Conservation (phyloP, 2,113 vertebrate species). For the Oenanthe oenanthe region DNA sequence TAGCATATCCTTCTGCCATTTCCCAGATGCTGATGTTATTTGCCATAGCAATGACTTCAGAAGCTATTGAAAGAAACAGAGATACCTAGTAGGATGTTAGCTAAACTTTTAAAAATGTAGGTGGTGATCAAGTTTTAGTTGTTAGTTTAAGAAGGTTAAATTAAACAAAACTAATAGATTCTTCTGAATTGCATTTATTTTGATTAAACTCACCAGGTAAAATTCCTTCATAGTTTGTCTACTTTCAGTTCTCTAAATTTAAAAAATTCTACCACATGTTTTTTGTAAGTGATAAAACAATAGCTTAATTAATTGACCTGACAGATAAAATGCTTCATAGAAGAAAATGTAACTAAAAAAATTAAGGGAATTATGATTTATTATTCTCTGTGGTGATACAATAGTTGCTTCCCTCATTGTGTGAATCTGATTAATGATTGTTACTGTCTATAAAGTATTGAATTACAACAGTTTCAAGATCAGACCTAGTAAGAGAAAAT, state of each 20-base stretch:
- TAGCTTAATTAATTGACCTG: not conserved
- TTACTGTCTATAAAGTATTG: not conserved
- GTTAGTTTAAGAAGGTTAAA: not conserved
- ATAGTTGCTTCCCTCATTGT: not conserved
- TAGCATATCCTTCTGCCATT: not conserved
- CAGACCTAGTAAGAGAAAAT: not conserved
- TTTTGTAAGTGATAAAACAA: not conserved
- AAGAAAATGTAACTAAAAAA: not conserved
- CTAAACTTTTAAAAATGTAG: not conserved
- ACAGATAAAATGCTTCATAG: not conserved
- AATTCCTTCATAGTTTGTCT: not conserved
- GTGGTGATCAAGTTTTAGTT: not conserved
- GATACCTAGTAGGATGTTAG: not conserved
- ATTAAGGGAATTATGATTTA: not conserved
- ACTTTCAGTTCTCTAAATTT: not conserved
- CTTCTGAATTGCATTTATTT: not conserved
- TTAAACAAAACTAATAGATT: not conserved
- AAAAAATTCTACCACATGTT: not conserved
- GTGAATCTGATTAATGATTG: not conserved
- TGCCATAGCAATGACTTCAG: not conserved
- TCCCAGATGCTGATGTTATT: not conserved
- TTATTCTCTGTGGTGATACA: not conserved
- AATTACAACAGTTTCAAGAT: not conserved
- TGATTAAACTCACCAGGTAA: not conserved
- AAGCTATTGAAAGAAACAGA: not conserved